Base-by-base conservation (phyloP, 2,888 invertebrate genomes). In the Drosophila mimetica region DNA sequence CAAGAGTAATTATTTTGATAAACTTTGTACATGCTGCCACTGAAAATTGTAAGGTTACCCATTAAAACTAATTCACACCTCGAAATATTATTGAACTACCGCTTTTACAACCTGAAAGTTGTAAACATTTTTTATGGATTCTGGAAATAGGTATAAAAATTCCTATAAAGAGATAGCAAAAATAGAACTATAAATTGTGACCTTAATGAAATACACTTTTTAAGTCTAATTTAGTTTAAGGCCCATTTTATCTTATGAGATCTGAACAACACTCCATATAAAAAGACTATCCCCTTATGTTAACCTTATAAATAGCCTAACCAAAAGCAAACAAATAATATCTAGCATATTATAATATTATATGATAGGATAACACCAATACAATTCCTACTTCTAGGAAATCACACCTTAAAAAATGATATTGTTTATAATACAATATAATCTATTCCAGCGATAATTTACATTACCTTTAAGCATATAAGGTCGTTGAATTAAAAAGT, bases 1-100 rank as follows among this genome's bases (percentile, higher is more conserved):
- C 30, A 11, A 11, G 11, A 11, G 25, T 16, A 13, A 60, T 44
- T 47, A 51, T 60, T 39, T 61, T 61, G 59, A 47, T 59, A 34
- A 37, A 37, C 36, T 22, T 54, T 13, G 53, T 16, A 46, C 14
- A 25, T 36, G 9, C 9, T 36, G 48, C 48, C 36, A 48, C 18
- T 36, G 55, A 25, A 18, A 8, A 46, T 7, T 25, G 2, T 14
- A 25, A n/a, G n/a, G 13, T 16, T 8, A 25, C 1, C 9, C 1
- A 16, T n/a, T n/a, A 2, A 18, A 36, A 11, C 11, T n/a, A 37
- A 46, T 46, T 46, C 28, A 46, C 46, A 46, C 46, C 46, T 30
- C 1, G 8, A 11, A 50, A 37, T 37, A 8, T 22, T 16, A 46
- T 46, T 34, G 9, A 30, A 22, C 28, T 7, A 14, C 13, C n/a